A percentile compares a stretch with the other conserved stretches of the same genome.
These are phyloP conservation scores for Noctuana brunneofusca DNA, from an alignment of 2,888 invertebrate genomes.

Conservation along the genomic window DNA sequence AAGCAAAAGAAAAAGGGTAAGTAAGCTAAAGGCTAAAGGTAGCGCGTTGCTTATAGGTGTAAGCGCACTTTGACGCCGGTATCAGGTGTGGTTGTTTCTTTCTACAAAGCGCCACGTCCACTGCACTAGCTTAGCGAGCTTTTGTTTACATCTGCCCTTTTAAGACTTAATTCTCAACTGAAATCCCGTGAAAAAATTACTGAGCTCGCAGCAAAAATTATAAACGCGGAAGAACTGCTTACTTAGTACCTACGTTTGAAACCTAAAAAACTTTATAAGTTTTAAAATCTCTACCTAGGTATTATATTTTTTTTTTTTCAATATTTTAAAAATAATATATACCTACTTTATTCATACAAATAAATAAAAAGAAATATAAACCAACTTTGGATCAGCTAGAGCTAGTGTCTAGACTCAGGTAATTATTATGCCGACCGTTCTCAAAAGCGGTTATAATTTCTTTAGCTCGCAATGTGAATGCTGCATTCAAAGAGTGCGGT, in stretches of 20 bases:
- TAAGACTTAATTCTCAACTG: constrained; percentile 1
- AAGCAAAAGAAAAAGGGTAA: not conserved
- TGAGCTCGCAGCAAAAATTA: not conserved
- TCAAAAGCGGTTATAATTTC: constrained; percentile 33
- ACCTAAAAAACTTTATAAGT: too few species aligned
- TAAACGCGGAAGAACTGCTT: too few species aligned
- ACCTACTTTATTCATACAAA: too few species aligned
- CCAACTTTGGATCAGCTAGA: constrained; percentile 13
- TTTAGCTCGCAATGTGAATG: constrained; percentile 26
- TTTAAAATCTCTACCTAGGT: too few species aligned
- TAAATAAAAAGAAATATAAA: not conserved
- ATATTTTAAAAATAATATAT: too few species aligned
- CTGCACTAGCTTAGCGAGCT: constrained; percentile 44
- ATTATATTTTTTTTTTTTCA: too few species aligned
- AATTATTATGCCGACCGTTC: constrained; percentile 27
- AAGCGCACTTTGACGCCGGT: constrained; percentile 60
- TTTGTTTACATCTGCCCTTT: constrained; percentile 13
- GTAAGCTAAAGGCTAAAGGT: too few species aligned
- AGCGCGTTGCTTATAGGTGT: constrained; percentile 1
- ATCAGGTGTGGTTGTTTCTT: constrained; percentile 62
- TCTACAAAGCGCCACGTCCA: constrained; percentile 62
- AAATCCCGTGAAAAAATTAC: not conserved
- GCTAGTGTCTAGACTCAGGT: constrained; percentile 20
- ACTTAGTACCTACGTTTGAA: too few species aligned
- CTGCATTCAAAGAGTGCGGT: constrained; percentile 18